phyloP scores from a whole-genome alignment of 2,113 vertebrate species.

The Rynchops niger region DNA sequence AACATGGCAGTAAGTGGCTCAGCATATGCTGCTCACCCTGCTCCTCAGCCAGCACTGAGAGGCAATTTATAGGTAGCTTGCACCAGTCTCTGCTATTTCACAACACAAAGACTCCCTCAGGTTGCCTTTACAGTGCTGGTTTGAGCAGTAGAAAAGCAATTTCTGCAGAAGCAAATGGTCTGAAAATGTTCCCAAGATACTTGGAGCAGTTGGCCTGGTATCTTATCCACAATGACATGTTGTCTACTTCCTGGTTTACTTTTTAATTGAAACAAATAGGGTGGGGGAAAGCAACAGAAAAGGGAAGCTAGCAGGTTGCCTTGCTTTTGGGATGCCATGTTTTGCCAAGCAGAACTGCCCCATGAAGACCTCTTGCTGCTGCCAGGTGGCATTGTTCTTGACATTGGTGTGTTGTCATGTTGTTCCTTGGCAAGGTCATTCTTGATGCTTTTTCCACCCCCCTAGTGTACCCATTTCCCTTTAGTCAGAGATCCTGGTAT shows the following conservation, averaged over 20 bases:
- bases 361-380: accelerated
- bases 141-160: neutral
- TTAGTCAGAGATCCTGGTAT: neutral
- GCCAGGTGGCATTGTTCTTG: neutral
- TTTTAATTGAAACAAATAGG: neutral
- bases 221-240: neutral
- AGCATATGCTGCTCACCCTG: accelerated
- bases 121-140: neutral
- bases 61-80: neutral
- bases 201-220: neutral
- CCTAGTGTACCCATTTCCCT: neutral
- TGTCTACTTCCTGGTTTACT: neutral
- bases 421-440: neutral
- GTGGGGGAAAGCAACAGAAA: neutral
- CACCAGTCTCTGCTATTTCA: neutral
- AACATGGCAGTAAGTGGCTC: accelerated
- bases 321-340: neutral
- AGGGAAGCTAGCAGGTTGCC: neutral
- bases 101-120: neutral
- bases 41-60: accelerated
- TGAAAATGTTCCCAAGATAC: neutral
- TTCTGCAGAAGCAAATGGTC: neutral
- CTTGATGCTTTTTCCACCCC: neutral
- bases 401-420: neutral
- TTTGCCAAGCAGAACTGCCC: neutral